These are phyloP conservation scores for Rhabdophis nuchalis DNA, from an alignment of 2,797 vertebrate genomes.

Conservation along the genomic window DNA sequence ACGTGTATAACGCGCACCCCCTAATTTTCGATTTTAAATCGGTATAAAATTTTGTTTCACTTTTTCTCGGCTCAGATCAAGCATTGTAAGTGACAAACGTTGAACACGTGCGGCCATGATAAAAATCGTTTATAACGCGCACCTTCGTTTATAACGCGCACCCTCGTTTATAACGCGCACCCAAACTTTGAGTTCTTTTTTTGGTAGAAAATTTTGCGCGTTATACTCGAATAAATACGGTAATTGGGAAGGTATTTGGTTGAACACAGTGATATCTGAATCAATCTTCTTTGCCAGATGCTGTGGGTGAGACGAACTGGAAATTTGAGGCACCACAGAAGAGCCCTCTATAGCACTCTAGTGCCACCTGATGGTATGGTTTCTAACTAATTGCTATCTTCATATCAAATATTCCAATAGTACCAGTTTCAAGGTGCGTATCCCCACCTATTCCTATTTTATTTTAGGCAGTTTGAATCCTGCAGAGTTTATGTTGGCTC, in stretches of 20 bases:
- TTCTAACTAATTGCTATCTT: background rate
- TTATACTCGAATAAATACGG: too few species aligned
- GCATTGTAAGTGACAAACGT: too few species aligned
- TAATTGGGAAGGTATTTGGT: background rate
- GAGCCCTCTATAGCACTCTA: conserved; percentile 46
- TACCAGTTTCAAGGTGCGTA: background rate
- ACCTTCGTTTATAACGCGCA: too few species aligned
- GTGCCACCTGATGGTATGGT: conserved; percentile 71
- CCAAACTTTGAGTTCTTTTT: too few species aligned
- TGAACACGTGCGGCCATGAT: too few species aligned
- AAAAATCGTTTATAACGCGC: too few species aligned
- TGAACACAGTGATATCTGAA: background rate
- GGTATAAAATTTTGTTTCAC: too few species aligned
- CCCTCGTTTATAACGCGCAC: too few species aligned
- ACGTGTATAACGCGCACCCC: too few species aligned
- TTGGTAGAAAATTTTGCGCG: too few species aligned
- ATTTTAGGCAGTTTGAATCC: background rate
- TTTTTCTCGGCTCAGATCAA: too few species aligned
- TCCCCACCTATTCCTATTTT: background rate
- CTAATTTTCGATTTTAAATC: too few species aligned
- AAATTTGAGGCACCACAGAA: background rate
- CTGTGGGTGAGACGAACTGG: conserved; percentile 12
- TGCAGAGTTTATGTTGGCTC: background rate
- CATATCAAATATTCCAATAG: background rate
- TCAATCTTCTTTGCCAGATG: conserved; percentile 53